Conservation (phyloP, 1,140 invertebrate species). For the honey bee (Apis mellifera) region Amel_HAv3.1 CM009936.2:11828001-11828500, state of each 20-base stretch:
- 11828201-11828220: background rate
- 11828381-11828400: too few relatives aligned
- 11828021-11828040: background rate
- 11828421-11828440: too few relatives aligned
- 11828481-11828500: too few relatives aligned
- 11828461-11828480: too few relatives aligned
- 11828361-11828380: too few relatives aligned
- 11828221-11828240: background rate
- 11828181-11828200: background rate
- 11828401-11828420: too few relatives aligned
- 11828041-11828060: background rate
- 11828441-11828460: too few relatives aligned
- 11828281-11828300: too few relatives aligned
- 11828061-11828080: background rate
- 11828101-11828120: background rate
- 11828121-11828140: slow-evolving; percentile 36
- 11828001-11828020: slow-evolving; percentile 5
- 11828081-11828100: background rate
- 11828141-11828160: background rate
- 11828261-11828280: too few relatives aligned
- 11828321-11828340: too few relatives aligned
- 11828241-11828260: background rate
- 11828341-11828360: too few relatives aligned
- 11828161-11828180: slow-evolving; percentile 26
- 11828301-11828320: too few relatives aligned